Percentiles rank a stretch among this genome's conserved stretches.
Conservation (phyloP, 2,888 invertebrate species). For the Gastrophysa polygoni region DNA sequence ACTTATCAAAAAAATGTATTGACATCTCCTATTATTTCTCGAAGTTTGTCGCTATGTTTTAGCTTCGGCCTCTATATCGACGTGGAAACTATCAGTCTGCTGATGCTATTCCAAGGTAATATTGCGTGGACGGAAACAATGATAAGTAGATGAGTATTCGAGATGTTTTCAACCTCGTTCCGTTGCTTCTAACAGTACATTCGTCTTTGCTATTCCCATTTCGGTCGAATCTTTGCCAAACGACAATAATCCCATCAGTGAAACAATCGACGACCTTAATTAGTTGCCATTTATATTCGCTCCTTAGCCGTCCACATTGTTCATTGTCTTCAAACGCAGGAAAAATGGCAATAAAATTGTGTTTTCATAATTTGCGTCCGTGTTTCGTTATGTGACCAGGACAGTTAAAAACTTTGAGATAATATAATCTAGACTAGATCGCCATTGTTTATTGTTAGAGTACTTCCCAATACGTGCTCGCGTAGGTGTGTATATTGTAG, state of each 20-base stretch:
- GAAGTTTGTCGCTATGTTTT: no score
- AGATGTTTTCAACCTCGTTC: slow-evolving; percentile 16
- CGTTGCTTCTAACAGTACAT: slow-evolving; percentile 18
- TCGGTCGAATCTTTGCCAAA: slow-evolving; percentile 22
- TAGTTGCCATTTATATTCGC: slow-evolving; percentile 24
- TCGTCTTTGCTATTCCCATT: slow-evolving; percentile 15
- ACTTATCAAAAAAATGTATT: no score
- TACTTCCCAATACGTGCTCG: slow-evolving; percentile 26
- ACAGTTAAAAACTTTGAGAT: slow-evolving; percentile 3
- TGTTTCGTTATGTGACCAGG: slow-evolving; percentile 12
- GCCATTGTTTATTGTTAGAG: slow-evolving; percentile 28
- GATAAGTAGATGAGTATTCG: slow-evolving; percentile 11
- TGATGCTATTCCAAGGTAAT: background rate
- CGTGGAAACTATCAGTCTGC: no score
- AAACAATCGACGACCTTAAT: slow-evolving; percentile 29
- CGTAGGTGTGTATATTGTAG: slow-evolving; percentile 6
- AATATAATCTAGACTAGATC: slow-evolving; percentile 21
- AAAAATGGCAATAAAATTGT: slow-evolving; percentile 26
- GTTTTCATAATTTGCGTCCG: slow-evolving; percentile 13
- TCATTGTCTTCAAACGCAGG: slow-evolving; percentile 18
- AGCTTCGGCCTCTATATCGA: no score
- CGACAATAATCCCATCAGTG: slow-evolving; percentile 25
- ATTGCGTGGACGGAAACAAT: background rate
- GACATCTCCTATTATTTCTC: no score
- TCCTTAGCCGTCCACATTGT: slow-evolving; percentile 28